Conservation (phyloP, 1,140 invertebrate genomes). For the Oryctes rhinoceros region DNA sequence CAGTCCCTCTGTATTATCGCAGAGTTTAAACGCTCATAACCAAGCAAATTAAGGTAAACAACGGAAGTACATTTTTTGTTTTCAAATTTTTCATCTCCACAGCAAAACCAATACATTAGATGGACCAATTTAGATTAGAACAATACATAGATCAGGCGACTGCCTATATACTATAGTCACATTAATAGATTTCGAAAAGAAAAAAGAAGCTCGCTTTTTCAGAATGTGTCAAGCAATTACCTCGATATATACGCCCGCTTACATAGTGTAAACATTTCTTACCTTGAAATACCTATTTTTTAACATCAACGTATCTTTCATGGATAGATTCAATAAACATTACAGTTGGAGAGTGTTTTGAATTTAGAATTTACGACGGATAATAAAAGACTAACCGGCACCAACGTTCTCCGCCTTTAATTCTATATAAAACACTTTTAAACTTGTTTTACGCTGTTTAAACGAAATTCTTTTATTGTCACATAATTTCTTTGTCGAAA, state of each 20-base stretch:
- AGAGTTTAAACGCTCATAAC: no score
- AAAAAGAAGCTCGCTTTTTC: not conserved
- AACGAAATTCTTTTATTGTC: not conserved
- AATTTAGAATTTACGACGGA: not conserved
- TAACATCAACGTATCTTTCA: no score
- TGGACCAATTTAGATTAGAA: no score
- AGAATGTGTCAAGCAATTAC: not conserved
- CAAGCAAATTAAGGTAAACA: no score
- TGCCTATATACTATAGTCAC: not conserved
- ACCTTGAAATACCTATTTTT: no score
- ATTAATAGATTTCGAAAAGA: not conserved
- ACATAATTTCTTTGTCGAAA: not conserved
- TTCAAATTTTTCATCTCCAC: no score
- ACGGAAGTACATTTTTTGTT: no score
- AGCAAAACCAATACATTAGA: no score
- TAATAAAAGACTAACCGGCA: not conserved
- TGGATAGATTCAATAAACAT: slow-evolving; percentile 1
- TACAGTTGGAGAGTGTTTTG: not conserved
- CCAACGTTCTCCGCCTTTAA: not conserved
- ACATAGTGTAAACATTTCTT: no score
- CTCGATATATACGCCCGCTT: no score
- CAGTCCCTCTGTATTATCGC: no score
- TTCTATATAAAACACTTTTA: not conserved
- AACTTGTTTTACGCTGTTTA: not conserved
- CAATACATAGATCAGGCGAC: not conserved